phyloP scores from a whole-genome alignment of 2,113 vertebrate species.

The Xenopus laevis region DNA sequence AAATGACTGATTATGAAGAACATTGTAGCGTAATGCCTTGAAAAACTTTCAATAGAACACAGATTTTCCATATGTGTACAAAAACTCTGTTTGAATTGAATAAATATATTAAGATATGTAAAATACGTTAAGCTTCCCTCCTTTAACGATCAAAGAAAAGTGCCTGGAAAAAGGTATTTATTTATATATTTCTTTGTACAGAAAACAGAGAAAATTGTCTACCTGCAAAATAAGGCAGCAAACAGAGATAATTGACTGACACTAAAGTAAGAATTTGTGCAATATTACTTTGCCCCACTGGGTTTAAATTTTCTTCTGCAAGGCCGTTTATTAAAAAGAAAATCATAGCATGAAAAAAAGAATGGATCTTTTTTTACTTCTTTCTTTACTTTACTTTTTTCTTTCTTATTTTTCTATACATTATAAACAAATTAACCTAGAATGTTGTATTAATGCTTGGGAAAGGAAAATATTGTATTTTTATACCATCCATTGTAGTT shows the following conservation, averaged over 20 bases:
- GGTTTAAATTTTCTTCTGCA: slow-evolving; percentile 5
- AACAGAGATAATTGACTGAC: slow-evolving; percentile 25
- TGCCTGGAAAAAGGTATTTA: neutral
- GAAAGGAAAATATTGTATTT: no score
- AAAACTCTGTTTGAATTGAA: neutral
- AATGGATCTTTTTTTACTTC: neutral
- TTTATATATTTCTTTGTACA: slow-evolving; percentile 43
- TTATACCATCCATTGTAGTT: no score
- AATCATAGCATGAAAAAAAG: slow-evolving; percentile 22
- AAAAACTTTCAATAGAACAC: no score
- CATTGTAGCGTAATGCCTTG: no score
- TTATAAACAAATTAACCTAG: no score
- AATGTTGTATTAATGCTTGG: no score
- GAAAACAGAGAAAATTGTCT: slow-evolving; percentile 32
- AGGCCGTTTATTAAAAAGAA: neutral
- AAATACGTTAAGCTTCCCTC: neutral
- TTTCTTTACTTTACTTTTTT: neutral
- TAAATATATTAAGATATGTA: neutral
- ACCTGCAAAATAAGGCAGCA: slow-evolving; percentile 14
- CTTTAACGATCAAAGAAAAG: no score
- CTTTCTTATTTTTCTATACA: neutral
- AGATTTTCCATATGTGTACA: no score
- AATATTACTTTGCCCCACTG: slow-evolving; percentile 8
- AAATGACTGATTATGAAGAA: no score
- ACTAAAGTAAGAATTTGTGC: slow-evolving; percentile 12